A percentile compares a stretch with the other conserved stretches of the same genome.
phyloP scores from a whole-genome alignment of 2,797 vertebrate species.

The Sebastes melanostomus region DNA sequence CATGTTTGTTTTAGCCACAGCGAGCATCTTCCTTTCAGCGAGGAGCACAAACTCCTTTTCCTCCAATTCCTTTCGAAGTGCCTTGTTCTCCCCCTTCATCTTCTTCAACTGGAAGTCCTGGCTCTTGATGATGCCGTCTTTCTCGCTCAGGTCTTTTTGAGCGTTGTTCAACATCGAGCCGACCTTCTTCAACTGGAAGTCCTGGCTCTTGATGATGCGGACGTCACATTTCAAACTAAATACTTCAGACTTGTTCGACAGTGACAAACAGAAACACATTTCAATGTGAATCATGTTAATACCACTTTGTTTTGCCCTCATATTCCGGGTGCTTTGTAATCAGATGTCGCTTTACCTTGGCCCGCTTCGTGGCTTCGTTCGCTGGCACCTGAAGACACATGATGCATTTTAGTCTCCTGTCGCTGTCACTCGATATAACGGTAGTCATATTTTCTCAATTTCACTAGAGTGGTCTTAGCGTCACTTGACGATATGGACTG shows the following conservation, averaged over 20 bases:
- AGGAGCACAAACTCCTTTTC: too few relatives aligned
- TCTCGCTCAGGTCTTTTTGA: too few relatives aligned
- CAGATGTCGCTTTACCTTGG: not conserved
- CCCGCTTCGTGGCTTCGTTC: not conserved
- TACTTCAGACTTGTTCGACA: not conserved
- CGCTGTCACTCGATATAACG: not conserved
- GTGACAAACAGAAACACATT: not conserved
- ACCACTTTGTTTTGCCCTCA: not conserved
- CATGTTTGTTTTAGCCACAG: too few relatives aligned
- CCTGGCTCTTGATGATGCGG: too few relatives aligned
- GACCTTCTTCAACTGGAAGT: too few relatives aligned
- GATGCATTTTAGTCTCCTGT: not conserved
- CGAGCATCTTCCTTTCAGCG: too few relatives aligned
- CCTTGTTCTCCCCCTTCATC: too few relatives aligned
- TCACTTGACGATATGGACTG: not conserved
- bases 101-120: too few relatives aligned
- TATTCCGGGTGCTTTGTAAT: not conserved
- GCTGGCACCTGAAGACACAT: not conserved
- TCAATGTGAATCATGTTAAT: not conserved
- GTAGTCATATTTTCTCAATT: too few relatives aligned
- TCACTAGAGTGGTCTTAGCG: not conserved
- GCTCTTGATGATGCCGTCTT: too few relatives aligned
- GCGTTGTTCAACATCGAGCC: too few relatives aligned
- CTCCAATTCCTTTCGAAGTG: too few relatives aligned
- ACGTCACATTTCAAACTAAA: not conserved